These are phyloP conservation scores for Poeciliopsis occidentalis DNA, from an alignment of 2,113 vertebrate genomes.

Conservation along the genomic window DNA sequence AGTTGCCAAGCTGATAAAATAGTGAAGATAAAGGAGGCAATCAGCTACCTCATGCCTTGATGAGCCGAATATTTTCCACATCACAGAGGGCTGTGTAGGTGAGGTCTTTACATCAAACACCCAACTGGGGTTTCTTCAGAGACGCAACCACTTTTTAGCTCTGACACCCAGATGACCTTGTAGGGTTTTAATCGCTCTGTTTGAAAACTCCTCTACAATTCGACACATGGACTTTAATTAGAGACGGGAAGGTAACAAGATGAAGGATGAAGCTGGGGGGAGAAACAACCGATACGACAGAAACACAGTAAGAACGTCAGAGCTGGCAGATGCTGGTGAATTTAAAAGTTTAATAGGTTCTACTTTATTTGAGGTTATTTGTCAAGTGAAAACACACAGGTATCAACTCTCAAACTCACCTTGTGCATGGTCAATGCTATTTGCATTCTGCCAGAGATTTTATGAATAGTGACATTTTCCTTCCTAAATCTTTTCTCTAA, in stretches of 20 bases:
- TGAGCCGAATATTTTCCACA: constrained; percentile 37
- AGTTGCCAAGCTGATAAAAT: constrained; percentile 61
- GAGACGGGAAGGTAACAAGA: constrained; percentile 33
- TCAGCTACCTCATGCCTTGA: constrained; percentile 50
- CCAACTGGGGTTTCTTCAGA: constrained; percentile 15
- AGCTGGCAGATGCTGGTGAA: constrained; percentile 21
- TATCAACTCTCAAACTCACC: not conserved
- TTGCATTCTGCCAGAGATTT: not conserved
- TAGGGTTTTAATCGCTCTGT: constrained; percentile 29
- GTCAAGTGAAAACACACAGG: not conserved
- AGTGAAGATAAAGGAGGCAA: constrained; percentile 52
- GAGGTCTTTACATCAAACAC: not conserved
- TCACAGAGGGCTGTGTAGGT: constrained; percentile 25
- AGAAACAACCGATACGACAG: constrained; percentile 29
- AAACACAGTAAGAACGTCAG: constrained; percentile 39
- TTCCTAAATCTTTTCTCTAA: not conserved
- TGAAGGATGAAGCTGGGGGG: constrained; percentile 36
- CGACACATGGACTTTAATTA: constrained; percentile 53
- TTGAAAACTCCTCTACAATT: constrained; percentile 30
- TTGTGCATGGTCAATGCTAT: not conserved
- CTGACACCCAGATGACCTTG: constrained; percentile 46
- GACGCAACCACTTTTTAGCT: constrained; percentile 7
- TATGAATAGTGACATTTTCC: not conserved
- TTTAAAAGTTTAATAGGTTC: constrained; percentile 21
- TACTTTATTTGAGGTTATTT: constrained; percentile 7